These are phyloP conservation scores for Gymnosoma rotundatum DNA, from an alignment of 2,888 invertebrate genomes.

Conservation along the genomic window DNA sequence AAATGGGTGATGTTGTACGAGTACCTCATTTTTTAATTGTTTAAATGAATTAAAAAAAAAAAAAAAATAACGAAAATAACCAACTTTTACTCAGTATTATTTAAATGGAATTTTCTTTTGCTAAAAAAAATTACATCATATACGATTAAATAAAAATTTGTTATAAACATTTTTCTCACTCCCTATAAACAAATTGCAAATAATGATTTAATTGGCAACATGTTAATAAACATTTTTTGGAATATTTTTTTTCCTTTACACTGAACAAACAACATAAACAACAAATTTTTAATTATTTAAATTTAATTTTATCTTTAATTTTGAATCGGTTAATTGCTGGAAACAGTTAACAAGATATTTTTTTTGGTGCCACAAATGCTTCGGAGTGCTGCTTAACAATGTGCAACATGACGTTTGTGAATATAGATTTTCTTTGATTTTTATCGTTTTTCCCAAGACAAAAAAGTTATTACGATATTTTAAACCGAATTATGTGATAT, in stretches of 20 bases:
- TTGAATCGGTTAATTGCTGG: conserved; percentile 51
- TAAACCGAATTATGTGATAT: no score
- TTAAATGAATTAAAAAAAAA: conserved; percentile 12
- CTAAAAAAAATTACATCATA: not conserved
- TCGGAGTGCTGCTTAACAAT: not conserved
- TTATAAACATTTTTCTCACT: not conserved
- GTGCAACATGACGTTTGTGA: conserved; percentile 13
- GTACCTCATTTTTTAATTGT: conserved; percentile 41
- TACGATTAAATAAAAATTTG: not conserved
- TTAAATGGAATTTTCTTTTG: conserved; percentile 37
- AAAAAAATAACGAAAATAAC: no score
- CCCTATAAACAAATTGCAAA: conserved; percentile 15
- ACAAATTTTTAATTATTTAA: conserved; percentile 51
- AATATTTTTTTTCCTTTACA: not conserved
- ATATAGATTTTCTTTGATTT: conserved; percentile 12
- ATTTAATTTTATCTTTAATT: conserved; percentile 44
- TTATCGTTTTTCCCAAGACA: conserved; percentile 2
- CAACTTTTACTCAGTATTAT: not conserved
- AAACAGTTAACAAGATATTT: not conserved
- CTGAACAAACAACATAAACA: not conserved
- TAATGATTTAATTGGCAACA: conserved; percentile 43
- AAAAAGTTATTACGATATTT: not conserved
- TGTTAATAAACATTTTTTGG: conserved; percentile 33
- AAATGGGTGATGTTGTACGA: conserved; percentile 40
- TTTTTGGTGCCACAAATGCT: not conserved